These are phyloP conservation scores for Synergus itoensis DNA, from an alignment of 2,888 invertebrate genomes.

Conservation along the genomic window DNA sequence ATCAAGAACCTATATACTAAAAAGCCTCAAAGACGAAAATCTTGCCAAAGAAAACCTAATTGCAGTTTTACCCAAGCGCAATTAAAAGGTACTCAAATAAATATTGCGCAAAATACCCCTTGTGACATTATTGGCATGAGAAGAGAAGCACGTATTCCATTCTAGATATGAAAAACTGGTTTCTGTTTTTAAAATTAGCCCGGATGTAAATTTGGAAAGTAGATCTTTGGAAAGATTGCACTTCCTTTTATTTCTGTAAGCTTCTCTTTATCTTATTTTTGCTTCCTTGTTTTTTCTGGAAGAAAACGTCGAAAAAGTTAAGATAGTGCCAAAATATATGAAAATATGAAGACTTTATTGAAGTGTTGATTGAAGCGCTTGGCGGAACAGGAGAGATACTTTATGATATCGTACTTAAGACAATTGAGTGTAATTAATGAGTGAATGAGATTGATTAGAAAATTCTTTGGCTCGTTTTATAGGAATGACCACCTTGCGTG, in stretches of 20 bases:
- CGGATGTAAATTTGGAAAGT: not conserved
- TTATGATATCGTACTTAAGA: not conserved
- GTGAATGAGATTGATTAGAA: not conserved
- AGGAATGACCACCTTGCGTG: conserved; percentile 56
- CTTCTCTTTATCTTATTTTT: not conserved
- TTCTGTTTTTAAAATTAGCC: conserved; percentile 26
- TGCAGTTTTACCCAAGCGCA: not conserved
- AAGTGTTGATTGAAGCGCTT: not conserved
- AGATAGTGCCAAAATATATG: not conserved
- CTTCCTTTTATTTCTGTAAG: not conserved
- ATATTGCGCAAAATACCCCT: conserved; percentile 21
- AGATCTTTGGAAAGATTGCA: not conserved
- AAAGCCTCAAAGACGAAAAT: not conserved
- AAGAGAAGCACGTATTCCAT: not conserved
- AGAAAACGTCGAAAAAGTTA: not conserved
- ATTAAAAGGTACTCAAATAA: not conserved
- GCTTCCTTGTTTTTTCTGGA: not conserved
- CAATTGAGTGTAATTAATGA: not conserved
- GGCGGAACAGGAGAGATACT: not conserved
- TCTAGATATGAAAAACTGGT: not conserved
- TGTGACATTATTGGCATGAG: conserved; percentile 6
- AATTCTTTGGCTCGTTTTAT: not conserved
- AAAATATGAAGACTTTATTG: not conserved
- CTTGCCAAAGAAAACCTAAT: conserved; percentile 25
- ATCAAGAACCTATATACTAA: not conserved